Evolutionary conservation across 2,888 invertebrate species (phyloP).

Genomic region (Geotrupes spiniger): DNA sequence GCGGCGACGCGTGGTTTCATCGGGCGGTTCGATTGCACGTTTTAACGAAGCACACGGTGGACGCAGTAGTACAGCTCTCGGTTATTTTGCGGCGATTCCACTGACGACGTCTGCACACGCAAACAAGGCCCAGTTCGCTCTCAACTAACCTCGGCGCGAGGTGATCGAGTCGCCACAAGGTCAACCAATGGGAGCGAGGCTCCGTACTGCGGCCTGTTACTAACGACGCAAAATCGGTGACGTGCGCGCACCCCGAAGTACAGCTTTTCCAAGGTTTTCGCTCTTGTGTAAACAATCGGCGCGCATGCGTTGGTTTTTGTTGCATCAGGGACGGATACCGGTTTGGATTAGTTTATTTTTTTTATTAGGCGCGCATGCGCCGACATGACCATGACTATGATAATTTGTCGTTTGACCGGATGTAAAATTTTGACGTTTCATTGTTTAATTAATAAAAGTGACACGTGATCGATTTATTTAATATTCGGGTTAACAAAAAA

Average conservation of each 20-base stretch:
- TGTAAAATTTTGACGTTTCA: no score
- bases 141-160: slow-evolving; percentile 13
- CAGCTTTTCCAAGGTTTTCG: slow-evolving; percentile 15
- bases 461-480: no score
- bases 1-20: no score
- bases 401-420: no score
- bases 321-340: background rate
- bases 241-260: slow-evolving; percentile 10
- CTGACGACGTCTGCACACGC: background rate
- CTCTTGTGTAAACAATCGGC: background rate
- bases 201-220: background rate
- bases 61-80: background rate
- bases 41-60: background rate
- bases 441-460: no score
- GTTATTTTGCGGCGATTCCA: background rate
- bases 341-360: background rate
- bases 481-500: no score
- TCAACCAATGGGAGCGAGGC: slow-evolving; percentile 13
- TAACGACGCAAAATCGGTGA: slow-evolving; percentile 7
- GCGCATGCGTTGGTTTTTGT: no score
- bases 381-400: no score
- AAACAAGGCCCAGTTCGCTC: background rate
- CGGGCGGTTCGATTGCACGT: background rate
- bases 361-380: no score
- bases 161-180: slow-evolving; percentile 16